These are phyloP conservation scores for Spongilla lacustris DNA, from an alignment of 37 sponge, comb jelly and placozoan genomes.

Conservation along the genomic window DNA sequence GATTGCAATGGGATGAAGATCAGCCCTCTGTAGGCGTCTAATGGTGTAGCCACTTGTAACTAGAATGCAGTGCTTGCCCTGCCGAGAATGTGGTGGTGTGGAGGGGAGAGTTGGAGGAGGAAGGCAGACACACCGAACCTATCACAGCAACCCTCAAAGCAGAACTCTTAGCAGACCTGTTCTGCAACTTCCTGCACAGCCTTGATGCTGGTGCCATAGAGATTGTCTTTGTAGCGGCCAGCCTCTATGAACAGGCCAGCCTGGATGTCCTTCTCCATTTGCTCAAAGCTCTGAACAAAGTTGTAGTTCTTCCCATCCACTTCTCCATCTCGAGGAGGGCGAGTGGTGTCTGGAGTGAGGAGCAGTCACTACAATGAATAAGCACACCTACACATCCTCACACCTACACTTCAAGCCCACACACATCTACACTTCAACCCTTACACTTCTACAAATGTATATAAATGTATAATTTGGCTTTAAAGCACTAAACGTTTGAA, in stretches of 20 bases:
- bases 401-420: too few relatives aligned
- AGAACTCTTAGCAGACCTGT: constrained; percentile 36
- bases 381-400: not conserved
- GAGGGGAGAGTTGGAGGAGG: not conserved
- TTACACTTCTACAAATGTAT: too few relatives aligned
- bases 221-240: constrained; percentile 97
- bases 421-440: too few relatives aligned
- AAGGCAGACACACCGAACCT: not conserved
- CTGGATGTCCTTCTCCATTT: constrained; percentile 97
- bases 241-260: constrained; percentile 99
- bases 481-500: too few relatives aligned
- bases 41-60: constrained; percentile 98
- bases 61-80: constrained; percentile 95
- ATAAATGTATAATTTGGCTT: too few relatives aligned
- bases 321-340: constrained; percentile 86
- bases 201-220: constrained; percentile 96
- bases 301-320: constrained; percentile 96
- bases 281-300: constrained; percentile 90
- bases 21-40: constrained; percentile 87
- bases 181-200: constrained; percentile 95
- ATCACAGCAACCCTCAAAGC: not conserved
- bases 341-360: constrained; percentile 84
- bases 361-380: not conserved
- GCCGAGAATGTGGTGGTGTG: too few relatives aligned
- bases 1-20: constrained; percentile 91